phyloP scores from a whole-genome alignment of 2,888 invertebrate species.

The Drosophila basisetae region DNA sequence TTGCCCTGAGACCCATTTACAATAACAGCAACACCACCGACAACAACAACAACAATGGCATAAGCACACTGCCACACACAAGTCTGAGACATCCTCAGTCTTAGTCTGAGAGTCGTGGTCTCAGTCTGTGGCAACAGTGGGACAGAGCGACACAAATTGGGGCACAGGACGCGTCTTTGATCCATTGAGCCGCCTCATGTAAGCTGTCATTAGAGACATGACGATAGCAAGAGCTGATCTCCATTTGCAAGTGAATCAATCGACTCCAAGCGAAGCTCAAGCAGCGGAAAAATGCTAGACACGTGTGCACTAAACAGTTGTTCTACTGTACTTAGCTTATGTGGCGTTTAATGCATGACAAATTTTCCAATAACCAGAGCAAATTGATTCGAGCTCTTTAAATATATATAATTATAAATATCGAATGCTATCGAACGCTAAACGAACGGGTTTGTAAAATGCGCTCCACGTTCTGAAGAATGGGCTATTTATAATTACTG shows the following conservation, averaged over 20 bases:
- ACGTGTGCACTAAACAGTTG: background rate
- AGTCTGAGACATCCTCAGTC: background rate
- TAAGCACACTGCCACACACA: conserved; percentile 2
- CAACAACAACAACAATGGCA: background rate
- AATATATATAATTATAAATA: background rate
- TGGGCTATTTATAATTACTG: background rate
- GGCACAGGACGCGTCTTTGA: conserved; percentile 29
- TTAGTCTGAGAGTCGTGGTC: background rate
- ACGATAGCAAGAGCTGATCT: conserved; percentile 29
- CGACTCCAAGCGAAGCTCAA: background rate
- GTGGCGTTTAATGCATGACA: background rate
- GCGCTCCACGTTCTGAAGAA: too few species aligned
- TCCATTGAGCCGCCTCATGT: conserved; percentile 36
- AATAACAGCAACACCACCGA: conserved; percentile 9
- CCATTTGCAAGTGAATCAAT: conserved; percentile 11
- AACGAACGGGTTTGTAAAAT: background rate
- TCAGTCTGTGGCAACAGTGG: background rate
- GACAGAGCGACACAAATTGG: conserved; percentile 16
- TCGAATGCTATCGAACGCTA: too few species aligned
- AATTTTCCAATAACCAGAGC: background rate
- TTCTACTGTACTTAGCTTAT: background rate
- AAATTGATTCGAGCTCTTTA: background rate
- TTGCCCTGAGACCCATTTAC: conserved; percentile 21
- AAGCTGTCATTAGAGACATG: conserved; percentile 38
- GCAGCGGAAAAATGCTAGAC: background rate